Conservation (phyloP, 2,113 vertebrate genomes). For the Cochlearius cochlearius region DNA sequence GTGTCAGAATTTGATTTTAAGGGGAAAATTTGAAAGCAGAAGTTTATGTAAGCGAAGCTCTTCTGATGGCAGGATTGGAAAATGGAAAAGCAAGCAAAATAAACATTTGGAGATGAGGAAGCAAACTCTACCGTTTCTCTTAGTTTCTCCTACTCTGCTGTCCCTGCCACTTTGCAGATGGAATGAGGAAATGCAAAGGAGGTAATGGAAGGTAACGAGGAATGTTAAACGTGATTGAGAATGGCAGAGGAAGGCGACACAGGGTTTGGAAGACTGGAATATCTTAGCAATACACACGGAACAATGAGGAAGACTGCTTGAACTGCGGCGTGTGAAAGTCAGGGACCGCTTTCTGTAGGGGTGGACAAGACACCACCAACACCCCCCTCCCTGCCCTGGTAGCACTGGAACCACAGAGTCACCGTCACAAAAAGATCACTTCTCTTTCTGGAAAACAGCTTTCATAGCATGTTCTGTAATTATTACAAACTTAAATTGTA, state of each 20-base stretch:
- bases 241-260: neutral
- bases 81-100: neutral
- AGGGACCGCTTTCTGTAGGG: neutral
- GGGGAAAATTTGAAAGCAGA: neutral
- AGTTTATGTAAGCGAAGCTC: neutral
- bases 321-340: neutral
- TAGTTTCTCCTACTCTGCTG: neutral
- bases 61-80: neutral
- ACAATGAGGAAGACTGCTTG: neutral
- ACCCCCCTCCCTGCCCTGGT: neutral
- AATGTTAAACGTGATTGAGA: neutral
- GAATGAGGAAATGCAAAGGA: neutral
- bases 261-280: neutral
- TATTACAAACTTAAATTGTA: neutral
- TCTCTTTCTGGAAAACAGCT: neutral
- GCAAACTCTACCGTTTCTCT: neutral
- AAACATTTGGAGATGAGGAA: neutral
- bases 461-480: neutral
- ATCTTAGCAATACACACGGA: neutral
- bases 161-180: neutral
- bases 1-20: slow-evolving; percentile 16
- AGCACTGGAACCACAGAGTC: neutral
- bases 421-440: neutral
- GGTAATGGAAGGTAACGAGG: neutral
- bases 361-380: neutral